Conservation (phyloP, 2,888 invertebrate genomes). For the Eupithecia vulgata region DNA sequence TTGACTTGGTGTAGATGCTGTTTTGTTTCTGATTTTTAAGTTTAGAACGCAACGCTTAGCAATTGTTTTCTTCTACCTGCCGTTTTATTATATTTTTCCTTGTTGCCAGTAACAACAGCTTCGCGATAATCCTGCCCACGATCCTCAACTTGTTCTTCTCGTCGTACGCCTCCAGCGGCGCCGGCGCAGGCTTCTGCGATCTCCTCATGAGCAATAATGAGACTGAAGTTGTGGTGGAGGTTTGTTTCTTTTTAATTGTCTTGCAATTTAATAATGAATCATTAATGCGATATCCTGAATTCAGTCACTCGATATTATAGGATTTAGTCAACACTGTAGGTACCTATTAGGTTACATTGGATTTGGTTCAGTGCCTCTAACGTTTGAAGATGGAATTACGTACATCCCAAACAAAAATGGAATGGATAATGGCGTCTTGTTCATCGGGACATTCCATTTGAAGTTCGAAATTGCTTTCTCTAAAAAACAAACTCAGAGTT, state of each 20-base stretch:
- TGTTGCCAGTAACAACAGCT: slow-evolving; percentile 75
- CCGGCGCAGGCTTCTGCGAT: slow-evolving; percentile 66
- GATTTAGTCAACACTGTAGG: too few relatives aligned
- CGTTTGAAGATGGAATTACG: too few relatives aligned
- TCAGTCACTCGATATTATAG: too few relatives aligned
- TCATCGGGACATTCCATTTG: too few relatives aligned
- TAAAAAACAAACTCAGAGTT: too few relatives aligned
- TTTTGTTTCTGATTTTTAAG: neutral
- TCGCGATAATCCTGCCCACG: slow-evolving; percentile 83
- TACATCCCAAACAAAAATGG: too few relatives aligned
- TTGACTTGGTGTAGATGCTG: neutral
- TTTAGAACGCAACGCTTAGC: neutral
- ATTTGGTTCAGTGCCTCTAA: too few relatives aligned
- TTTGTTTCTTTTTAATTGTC: neutral
- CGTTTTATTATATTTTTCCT: slow-evolving; percentile 5
- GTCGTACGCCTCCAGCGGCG: slow-evolving; percentile 62
- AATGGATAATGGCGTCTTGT: too few relatives aligned
- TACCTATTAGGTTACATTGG: too few relatives aligned
- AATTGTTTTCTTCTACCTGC: neutral
- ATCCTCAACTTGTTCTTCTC: slow-evolving; percentile 82
- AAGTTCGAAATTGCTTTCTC: too few relatives aligned
- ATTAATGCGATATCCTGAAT: too few relatives aligned
- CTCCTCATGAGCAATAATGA: slow-evolving; percentile 54
- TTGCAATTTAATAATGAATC: too few relatives aligned
- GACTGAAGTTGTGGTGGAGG: slow-evolving; percentile 14